A percentile compares a stretch with the other conserved stretches of the same genome.
These are phyloP conservation scores for Montipora capitata DNA, from an alignment of 92 coral and sea anemone genomes.

Conservation along the genomic window DNA sequence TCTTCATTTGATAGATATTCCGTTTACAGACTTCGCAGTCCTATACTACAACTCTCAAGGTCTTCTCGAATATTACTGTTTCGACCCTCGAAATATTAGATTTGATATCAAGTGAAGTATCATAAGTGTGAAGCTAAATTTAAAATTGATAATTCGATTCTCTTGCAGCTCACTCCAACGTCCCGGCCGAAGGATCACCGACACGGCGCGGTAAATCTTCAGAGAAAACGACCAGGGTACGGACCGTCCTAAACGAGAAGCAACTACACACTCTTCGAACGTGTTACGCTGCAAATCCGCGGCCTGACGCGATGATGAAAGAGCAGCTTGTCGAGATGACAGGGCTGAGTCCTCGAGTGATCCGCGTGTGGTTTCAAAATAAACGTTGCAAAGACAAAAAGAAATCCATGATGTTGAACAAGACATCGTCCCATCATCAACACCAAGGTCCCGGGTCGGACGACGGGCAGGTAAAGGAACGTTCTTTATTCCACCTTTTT, in stretches of 20 bases:
- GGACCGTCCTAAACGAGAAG: conserved; percentile 97
- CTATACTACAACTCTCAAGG: conserved; percentile 12
- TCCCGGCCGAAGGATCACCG: conserved; percentile 73
- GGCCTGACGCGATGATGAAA: conserved; percentile 99
- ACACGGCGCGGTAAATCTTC: conserved; percentile 59
- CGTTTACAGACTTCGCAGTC: conserved; percentile 20
- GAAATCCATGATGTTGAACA: conserved; percentile 89
- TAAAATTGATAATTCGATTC: not conserved
- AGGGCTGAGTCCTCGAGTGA: conserved; percentile 97
- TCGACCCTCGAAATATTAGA: conserved; percentile 59
- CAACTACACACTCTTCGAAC: conserved; percentile 97
- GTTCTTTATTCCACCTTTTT: not conserved
- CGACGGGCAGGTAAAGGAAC: conserved; percentile 90
- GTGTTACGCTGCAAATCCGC: conserved; percentile 97
- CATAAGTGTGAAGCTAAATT: conserved; percentile 22
- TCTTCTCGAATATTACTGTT: conserved; percentile 37
- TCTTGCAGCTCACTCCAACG: conserved; percentile 84
- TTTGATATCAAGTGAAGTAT: conserved; percentile 14
- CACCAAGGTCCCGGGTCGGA: conserved; percentile 87
- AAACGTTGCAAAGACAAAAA: conserved; percentile 99
- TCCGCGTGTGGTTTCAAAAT: conserved; percentile 99
- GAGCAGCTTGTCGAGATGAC: conserved; percentile 99
- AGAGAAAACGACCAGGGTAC: conserved; percentile 91
- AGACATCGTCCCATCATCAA: conserved; percentile 82
- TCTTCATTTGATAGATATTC: conserved; percentile 15